Evolutionary conservation across 1,140 invertebrate species (phyloP).

Genomic region (Drosophila virilis): DNA sequence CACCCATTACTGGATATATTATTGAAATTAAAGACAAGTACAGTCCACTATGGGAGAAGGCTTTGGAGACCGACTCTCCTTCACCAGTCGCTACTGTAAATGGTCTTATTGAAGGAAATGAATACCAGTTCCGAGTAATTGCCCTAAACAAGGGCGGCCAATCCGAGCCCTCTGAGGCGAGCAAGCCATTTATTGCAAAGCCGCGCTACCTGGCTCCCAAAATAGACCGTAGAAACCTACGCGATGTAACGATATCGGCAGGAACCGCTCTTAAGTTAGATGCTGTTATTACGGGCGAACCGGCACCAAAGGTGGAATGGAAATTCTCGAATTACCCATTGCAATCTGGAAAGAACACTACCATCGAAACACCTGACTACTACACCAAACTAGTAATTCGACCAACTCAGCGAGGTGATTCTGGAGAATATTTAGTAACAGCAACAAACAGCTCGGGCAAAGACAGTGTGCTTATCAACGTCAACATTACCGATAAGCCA

Average conservation of each 20-base stretch:
- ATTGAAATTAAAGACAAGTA: constrained; percentile 99
- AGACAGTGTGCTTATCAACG: constrained; percentile 94
- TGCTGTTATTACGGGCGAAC: constrained; percentile 95
- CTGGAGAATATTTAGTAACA: constrained; percentile 94
- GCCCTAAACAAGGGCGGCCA: constrained; percentile 97
- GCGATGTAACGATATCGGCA: constrained; percentile 95
- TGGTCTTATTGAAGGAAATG: constrained; percentile 97
- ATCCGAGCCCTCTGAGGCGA: constrained; percentile 94
- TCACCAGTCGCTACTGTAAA: constrained; percentile 90
- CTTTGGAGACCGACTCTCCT: constrained; percentile 90
- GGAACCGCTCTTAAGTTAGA: constrained; percentile 97
- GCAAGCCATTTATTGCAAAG: constrained; percentile 96
- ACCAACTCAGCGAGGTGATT: constrained; percentile 91
- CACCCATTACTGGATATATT: constrained; percentile 96
- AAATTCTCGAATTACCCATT: constrained; percentile 88
- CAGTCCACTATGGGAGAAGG: constrained; percentile 96
- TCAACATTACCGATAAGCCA: constrained; percentile 96
- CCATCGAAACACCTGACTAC: constrained; percentile 94
- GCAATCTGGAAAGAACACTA: constrained; percentile 85
- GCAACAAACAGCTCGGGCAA: constrained; percentile 94
- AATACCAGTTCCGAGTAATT: constrained; percentile 99
- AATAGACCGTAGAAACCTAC: constrained; percentile 96
- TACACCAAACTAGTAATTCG: constrained; percentile 94
- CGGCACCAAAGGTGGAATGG: constrained; percentile 95
- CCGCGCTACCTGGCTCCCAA: constrained; percentile 96